Evolutionary conservation across 2,113 vertebrate species (phyloP).

Genomic region (Forbesichthys agassizii): DNA sequence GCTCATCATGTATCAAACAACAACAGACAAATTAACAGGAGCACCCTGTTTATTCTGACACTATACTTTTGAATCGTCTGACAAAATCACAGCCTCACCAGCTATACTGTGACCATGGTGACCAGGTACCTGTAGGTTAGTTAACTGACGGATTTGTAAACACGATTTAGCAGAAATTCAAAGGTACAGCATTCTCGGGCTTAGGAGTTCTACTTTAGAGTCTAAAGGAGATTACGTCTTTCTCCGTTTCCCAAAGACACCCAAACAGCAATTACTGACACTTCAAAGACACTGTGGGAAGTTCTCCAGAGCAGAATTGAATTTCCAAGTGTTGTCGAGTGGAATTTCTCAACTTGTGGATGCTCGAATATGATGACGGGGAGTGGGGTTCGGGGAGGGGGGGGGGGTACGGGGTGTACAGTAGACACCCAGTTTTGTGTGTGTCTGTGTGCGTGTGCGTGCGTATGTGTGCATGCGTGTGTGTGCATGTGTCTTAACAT

Average conservation of each 20-base stretch:
- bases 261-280: constrained; percentile 44
- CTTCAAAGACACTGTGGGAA: constrained; percentile 12
- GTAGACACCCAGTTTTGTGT: background rate
- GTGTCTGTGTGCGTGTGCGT: constrained; percentile 1
- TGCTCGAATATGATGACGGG: constrained; percentile 26
- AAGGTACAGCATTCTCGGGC: background rate
- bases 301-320: constrained; percentile 8
- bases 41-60: too few relatives aligned
- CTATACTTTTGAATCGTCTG: too few relatives aligned
- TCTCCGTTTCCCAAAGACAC: constrained; percentile 15
- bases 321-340: constrained; percentile 19
- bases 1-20: too few relatives aligned
- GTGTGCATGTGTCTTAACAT: constrained; percentile 36
- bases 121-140: too few relatives aligned
- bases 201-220: background rate
- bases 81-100: too few relatives aligned
- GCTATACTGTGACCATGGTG: too few relatives aligned
- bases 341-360: constrained; percentile 5
- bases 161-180: too few relatives aligned
- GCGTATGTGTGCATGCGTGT: constrained; percentile 5
- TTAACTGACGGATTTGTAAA: too few relatives aligned
- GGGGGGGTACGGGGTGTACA: background rate
- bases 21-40: too few relatives aligned
- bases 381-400: background rate
- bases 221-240: background rate